Base-by-base conservation (phyloP, 2,888 invertebrate species). In the Xestoiulus laeticollis region DNA sequence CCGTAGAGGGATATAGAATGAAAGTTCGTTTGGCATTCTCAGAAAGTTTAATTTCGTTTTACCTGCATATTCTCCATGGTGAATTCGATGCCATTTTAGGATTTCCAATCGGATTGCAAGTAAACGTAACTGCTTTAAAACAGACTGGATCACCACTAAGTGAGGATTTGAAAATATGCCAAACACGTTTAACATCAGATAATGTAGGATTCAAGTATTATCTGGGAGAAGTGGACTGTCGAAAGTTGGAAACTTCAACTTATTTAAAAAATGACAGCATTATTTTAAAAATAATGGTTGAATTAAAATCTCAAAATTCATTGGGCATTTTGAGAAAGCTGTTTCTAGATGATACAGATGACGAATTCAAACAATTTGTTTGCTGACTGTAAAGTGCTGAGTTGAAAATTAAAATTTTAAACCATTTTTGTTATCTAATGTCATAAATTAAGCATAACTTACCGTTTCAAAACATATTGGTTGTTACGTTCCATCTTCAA, bases 211-310 rank as follows among this genome's bases (percentile, higher is more conserved):
- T 68, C 59, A 68, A 68, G 59, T 68, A 22, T 22, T 68, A 68
- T 68, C 59, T 68, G 59, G 59, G 59, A 68, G 59, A 68, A 22
- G 22, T 22, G 8, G 26, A 26, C 22, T 68, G 59, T 22, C n/a
- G 59, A 68, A 68, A 68, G 8, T 22, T 68, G 59, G 59, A 68
- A 68, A 68, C 59, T 68, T 8, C 59, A 10, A 68, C 22, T 68
- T 68, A 68, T 22, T 68, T 68, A 22, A 68, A 22, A 68, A 68
- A 68, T 22, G 59, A 68, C 59, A 68, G 59, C 59, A 68, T 68
- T 8, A 8, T 68, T 68, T 12, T 68, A 22, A 68, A 68, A 68
- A 22, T 68, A 6, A 1, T 68, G 59, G 59, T 68, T 68, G 59
- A 68, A 68, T n/a, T n/a, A n/a, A 59, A 38, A 38, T 5, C 8